Evolutionary conservation across 2,113 vertebrate species (phyloP).

Genomic region (Rana temporaria): DNA sequence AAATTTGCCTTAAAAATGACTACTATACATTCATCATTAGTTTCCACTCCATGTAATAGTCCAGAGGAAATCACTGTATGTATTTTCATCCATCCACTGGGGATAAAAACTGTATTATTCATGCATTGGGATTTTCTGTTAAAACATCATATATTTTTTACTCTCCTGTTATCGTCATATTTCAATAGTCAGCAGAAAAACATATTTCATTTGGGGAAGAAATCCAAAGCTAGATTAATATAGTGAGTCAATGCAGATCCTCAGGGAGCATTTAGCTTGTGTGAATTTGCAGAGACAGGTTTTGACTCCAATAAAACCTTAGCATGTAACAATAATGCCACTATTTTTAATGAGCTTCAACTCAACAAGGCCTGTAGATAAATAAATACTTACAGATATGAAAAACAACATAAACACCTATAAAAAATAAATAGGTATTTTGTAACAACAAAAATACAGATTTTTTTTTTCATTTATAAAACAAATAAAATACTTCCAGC

Average conservation of each 20-base stretch:
- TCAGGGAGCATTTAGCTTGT: neutral
- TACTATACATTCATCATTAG: neutral
- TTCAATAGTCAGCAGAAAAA: conserved; percentile 10
- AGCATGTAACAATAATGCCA: neutral
- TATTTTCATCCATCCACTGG: neutral
- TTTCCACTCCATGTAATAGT: neutral
- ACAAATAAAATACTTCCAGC: no score
- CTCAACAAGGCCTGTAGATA: neutral
- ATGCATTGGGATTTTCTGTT: neutral
- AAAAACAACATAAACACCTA: neutral
- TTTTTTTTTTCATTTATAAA: no score
- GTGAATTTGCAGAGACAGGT: neutral
- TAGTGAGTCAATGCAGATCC: neutral
- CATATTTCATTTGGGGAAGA: neutral
- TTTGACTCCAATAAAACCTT: neutral
- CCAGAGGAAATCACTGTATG: neutral
- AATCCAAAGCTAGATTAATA: conserved; percentile 5
- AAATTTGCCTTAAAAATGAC: neutral
- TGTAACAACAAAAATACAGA: no score
- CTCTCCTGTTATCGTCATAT: neutral
- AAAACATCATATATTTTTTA: neutral
- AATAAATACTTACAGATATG: neutral
- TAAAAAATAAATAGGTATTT: neutral
- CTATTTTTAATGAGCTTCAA: no score
- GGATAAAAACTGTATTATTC: neutral